Base-by-base conservation (phyloP, 2,113 vertebrate species). In the Mus musculus region DNA sequence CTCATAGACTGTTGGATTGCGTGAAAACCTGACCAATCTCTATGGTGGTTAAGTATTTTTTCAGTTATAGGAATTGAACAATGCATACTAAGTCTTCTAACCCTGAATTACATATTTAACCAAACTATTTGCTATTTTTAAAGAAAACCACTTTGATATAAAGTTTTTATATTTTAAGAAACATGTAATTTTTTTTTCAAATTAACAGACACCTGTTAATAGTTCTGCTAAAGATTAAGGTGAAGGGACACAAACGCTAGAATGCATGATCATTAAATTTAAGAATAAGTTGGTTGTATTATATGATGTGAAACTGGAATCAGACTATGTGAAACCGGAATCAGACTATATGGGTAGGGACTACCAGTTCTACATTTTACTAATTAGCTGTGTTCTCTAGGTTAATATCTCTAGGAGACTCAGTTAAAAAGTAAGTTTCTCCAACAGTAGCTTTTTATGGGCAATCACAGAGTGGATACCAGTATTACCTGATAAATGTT, bases 91-190 rank as follows among this genome's bases (percentile, higher is more conserved):
- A 88, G 6, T 71, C 20, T 39, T 56, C 13, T 28, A 52, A 20
- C 1, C n/a, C 33, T 56, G 22, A 72, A 16, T 56, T 19, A 39
- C n/a, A 88, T 39, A 17, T 8, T 59, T n/a, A 20, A n/a, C 24
- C 69, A 7, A 93, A 82, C 10, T 89, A 22, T 14, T 33, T 52
- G 13, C 20, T 71, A 11, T 84, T 77, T 90, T 75, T 75, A 42
- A 92, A 93, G 76, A 95, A 92, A 73, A 4, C 3, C 8, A 75
- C 56, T 71, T 87, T 87, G 10, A 6, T 87, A 78, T 54, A 86
- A 91, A 90, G 71, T 80, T 54, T 82, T 84, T 91, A 90, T 42
- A 87, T 67, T 61, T 95, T 67, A 96, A 88, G 69, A 88, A 86
- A 46, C 5, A 39, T 81, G n/a, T 71, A 65, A 81, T 78, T 20